These are phyloP conservation scores for Vultur gryphus DNA, from an alignment of 2,797 vertebrate genomes.

Conservation along the genomic window DNA sequence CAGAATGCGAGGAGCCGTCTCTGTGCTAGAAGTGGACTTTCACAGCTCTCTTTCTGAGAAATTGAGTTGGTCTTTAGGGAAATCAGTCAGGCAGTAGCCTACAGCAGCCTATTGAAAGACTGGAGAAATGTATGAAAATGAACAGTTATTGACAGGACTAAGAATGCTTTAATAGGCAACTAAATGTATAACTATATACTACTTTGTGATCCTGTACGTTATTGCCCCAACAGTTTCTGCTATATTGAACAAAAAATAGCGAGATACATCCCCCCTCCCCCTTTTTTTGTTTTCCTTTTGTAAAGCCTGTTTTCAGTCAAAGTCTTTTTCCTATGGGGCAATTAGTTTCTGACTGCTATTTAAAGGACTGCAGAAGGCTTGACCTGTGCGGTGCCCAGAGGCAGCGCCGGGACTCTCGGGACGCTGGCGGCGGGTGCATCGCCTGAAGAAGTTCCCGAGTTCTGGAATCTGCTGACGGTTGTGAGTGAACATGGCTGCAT, in stretches of 20 bases:
- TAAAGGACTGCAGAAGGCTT: background rate
- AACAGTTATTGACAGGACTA: background rate
- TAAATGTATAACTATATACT: background rate
- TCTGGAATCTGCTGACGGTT: background rate
- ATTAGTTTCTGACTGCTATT: background rate
- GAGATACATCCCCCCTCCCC: accelerated
- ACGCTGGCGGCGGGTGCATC: accelerated
- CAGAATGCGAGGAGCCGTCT: background rate
- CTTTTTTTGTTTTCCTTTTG: background rate
- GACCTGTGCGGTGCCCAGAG: background rate
- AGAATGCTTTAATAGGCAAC: background rate
- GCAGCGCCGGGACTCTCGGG: accelerated
- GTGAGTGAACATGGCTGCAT: background rate
- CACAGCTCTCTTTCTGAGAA: background rate
- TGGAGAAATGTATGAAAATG: background rate
- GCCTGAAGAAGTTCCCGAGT: background rate
- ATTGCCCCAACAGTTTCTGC: background rate
- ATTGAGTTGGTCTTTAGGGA: background rate
- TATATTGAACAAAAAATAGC: background rate
- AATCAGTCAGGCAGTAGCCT: background rate
- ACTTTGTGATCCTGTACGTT: accelerated
- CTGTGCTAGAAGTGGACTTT: background rate
- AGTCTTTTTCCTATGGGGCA: background rate
- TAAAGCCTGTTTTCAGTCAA: background rate
- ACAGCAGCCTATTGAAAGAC: background rate